Evolutionary conservation across 2,797 vertebrate species (phyloP).

Genomic region (Sebastes umbrosus): DNA sequence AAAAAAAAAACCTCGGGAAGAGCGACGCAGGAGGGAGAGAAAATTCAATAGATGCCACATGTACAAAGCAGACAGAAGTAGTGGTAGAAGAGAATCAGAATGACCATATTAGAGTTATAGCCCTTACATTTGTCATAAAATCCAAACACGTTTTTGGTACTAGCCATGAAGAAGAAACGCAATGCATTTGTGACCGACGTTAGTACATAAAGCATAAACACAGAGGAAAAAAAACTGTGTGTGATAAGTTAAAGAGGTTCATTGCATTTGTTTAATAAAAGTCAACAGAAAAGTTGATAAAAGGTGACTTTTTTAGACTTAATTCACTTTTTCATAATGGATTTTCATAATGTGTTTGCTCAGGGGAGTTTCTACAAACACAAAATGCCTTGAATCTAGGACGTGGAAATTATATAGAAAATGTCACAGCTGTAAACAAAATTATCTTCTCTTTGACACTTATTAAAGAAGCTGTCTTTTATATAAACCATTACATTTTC

Average conservation of each 20-base stretch:
- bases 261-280: neutral
- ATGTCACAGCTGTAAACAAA: neutral
- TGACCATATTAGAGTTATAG: neutral
- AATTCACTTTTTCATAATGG: neutral
- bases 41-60: neutral
- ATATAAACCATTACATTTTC: neutral
- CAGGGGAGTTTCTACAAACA: neutral
- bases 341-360: neutral
- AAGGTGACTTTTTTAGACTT: neutral
- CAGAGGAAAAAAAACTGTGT: neutral
- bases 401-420: neutral
- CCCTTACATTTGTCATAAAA: neutral
- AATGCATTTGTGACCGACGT: neutral
- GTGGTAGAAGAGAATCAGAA: neutral
- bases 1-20: neutral
- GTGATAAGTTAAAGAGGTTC: neutral
- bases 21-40: neutral
- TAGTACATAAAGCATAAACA: neutral
- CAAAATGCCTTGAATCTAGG: neutral
- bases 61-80: neutral
- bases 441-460: neutral
- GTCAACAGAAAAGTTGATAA: neutral
- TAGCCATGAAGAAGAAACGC: neutral
- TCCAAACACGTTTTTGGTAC: neutral
- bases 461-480: neutral